A percentile compares a stretch with the other conserved stretches of the same genome.
Conservation (phyloP, 2,888 invertebrate species). For the Toxonevra muliebris region DNA sequence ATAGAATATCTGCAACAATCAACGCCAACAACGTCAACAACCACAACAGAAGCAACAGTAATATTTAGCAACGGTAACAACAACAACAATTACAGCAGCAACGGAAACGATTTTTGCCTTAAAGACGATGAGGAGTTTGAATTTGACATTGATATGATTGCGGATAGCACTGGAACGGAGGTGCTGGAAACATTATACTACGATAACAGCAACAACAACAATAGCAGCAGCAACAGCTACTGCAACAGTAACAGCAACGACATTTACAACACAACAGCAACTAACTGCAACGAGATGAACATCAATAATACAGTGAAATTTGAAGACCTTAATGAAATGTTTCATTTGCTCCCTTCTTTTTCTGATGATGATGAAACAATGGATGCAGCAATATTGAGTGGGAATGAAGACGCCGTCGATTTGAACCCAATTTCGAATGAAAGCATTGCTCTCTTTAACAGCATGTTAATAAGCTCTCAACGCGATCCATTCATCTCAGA, state of each 20-base stretch:
- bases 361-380: no score
- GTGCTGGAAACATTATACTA: conserved; percentile 37
- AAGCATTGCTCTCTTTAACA: no score
- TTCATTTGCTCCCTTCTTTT: no score
- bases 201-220: conserved; percentile 44
- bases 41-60: conserved; percentile 42
- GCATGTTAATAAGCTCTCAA: conserved; percentile 28
- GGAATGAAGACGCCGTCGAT: conserved; percentile 39
- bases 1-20: conserved; percentile 58
- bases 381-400: no score
- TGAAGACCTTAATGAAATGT: no score
- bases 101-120: conserved; percentile 41
- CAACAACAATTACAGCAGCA: conserved; percentile 45
- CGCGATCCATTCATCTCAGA: conserved; percentile 30
- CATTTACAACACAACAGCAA: conserved; percentile 36
- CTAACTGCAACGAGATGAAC: conserved; percentile 17
- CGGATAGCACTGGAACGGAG: conserved; percentile 38
- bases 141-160: conserved; percentile 59
- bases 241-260: conserved; percentile 26
- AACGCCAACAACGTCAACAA: conserved; percentile 48
- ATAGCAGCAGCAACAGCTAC: conserved; percentile 40
- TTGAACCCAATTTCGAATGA: conserved; percentile 7
- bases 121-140: conserved; percentile 49
- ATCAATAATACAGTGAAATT: background rate
- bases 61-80: conserved; percentile 25